Conservation (phyloP, 2,888 invertebrate species). For the Galeruca laticollis region DNA sequence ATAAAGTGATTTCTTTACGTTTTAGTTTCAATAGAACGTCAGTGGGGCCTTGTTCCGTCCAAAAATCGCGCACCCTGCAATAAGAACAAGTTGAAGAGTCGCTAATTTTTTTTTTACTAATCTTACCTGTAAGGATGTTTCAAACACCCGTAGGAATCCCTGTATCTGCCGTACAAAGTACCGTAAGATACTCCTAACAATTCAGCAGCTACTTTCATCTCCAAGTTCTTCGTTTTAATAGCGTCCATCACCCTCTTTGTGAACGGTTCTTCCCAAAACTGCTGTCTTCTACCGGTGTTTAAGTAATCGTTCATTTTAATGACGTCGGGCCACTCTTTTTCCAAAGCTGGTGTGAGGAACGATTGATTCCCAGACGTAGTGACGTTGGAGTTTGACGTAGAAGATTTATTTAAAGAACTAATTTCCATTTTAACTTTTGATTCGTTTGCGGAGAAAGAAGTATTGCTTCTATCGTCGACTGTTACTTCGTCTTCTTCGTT, state of each 20-base stretch:
- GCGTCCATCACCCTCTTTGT: constrained; percentile 91
- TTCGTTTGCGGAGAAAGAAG: constrained; percentile 52
- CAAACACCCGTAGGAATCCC: constrained; percentile 89
- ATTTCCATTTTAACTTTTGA: constrained; percentile 38
- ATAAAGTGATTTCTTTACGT: constrained; percentile 78
- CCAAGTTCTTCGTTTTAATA: constrained; percentile 89
- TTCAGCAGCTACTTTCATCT: constrained; percentile 94
- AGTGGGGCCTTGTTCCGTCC: constrained; percentile 82
- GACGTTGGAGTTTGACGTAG: constrained; percentile 47
- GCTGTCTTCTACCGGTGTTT: constrained; percentile 86
- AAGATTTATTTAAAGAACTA: constrained; percentile 56
- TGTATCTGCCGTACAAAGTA: constrained; percentile 88
- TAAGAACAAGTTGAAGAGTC: no score
- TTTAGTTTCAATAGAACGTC: constrained; percentile 79
- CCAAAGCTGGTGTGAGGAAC: constrained; percentile 63
- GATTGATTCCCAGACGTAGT: constrained; percentile 58
- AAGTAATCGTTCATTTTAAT: constrained; percentile 89
- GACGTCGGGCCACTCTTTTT: constrained; percentile 74
- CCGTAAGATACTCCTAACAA: constrained; percentile 92
- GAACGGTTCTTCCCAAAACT: constrained; percentile 94
- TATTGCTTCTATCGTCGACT: constrained; percentile 56
- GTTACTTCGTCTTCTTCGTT: constrained; percentile 55
- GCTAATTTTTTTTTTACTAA: background rate
- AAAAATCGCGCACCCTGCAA: constrained; percentile 76
- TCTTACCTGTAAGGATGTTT: constrained; percentile 86